Evolutionary conservation across 2,113 vertebrate genomes (phyloP).

Genomic region (Dinomys branickii): DNA sequence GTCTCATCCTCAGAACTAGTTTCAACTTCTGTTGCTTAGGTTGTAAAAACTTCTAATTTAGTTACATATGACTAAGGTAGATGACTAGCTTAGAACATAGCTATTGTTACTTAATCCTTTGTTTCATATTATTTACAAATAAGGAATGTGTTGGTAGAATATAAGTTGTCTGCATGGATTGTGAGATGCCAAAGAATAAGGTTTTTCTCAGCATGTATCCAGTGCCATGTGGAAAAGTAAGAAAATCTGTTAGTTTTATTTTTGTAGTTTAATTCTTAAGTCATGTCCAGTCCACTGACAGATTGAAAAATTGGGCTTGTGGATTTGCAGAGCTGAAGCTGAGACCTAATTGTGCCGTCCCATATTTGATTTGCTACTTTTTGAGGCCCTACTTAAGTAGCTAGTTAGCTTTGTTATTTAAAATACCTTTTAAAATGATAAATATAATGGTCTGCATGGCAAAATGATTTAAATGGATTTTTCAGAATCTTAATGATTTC

Average conservation of each 20-base stretch:
- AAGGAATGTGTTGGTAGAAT: not conserved
- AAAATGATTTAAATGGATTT: conserved; percentile 43
- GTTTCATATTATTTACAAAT: conserved; percentile 40
- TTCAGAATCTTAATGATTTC: conserved; percentile 45
- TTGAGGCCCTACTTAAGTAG: not conserved
- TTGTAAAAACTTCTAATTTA: not conserved
- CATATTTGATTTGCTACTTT: not conserved
- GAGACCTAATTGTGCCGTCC: not conserved
- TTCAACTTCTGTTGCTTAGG: conserved; percentile 19
- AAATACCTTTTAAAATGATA: not conserved
- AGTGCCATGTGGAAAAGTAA: not conserved
- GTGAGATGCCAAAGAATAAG: conserved; percentile 16
- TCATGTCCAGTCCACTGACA: not conserved
- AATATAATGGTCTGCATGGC: conserved; percentile 27
- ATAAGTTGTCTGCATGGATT: not conserved
- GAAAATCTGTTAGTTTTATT: conserved; percentile 6
- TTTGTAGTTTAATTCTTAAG: conserved; percentile 31
- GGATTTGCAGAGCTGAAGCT: not conserved
- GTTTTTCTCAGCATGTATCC: conserved; percentile 10
- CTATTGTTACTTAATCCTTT: not conserved
- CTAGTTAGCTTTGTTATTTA: not conserved
- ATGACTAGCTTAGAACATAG: not conserved
- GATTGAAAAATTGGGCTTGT: not conserved
- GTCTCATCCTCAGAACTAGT: not conserved
- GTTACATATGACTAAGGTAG: not conserved